Evolutionary conservation across 2,113 vertebrate genomes (phyloP).

Genomic region (Pelvicachromis taeniatus): DNA sequence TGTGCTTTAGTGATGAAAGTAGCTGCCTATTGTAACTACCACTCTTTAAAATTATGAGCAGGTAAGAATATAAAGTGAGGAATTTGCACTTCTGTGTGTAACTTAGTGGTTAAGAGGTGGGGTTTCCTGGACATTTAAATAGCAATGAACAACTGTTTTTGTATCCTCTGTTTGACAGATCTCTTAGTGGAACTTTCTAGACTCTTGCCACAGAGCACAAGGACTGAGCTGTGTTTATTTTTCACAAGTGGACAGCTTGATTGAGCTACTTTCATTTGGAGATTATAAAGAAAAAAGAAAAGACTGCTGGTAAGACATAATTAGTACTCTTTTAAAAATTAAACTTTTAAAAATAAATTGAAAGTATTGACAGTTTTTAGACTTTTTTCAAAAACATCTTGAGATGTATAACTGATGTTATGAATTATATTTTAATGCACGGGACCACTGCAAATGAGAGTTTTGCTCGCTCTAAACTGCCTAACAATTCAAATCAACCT

Average conservation of each 20-base stretch:
- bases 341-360: not conserved
- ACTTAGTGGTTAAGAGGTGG: slow-evolving; percentile 28
- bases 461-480: not conserved
- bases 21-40: not conserved
- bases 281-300: not conserved
- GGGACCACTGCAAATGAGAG: not conserved
- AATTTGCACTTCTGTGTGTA: not conserved
- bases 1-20: not conserved
- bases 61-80: not conserved
- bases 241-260: not conserved
- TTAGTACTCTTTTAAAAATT: not conserved
- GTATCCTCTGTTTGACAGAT: not conserved
- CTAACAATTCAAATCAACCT: not conserved
- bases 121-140: slow-evolving; percentile 35
- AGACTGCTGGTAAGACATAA: slow-evolving; percentile 30
- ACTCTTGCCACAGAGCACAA: not conserved
- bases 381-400: not conserved
- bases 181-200: not conserved
- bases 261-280: not conserved
- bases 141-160: not conserved
- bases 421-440: not conserved
- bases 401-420: not conserved
- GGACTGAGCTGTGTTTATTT: not conserved
- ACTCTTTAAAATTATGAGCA: not conserved
- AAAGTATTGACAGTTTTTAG: not conserved